Evolutionary conservation across 2,113 vertebrate species (phyloP), one percentile per base, ranked within the genome.

Genomic region (Brachypteracias leptosomus): DNA sequence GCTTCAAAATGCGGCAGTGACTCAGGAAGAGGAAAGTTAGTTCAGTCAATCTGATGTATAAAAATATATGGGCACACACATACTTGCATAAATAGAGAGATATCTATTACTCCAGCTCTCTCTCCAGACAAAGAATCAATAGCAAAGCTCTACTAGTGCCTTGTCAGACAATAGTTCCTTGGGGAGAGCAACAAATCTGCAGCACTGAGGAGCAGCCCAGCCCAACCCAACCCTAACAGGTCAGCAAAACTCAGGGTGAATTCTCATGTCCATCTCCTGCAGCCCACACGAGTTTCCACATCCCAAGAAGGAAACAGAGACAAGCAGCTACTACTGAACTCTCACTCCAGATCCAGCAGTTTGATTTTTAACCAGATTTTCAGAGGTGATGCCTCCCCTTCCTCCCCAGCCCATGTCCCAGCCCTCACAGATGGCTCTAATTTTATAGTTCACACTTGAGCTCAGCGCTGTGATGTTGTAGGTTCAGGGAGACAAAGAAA

Each of bases 221-320:
- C 67, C 17, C 58, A n/a, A 62, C 44, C 70, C 28, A 4, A 11
- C 3, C 26, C 20, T 22, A 10, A 6, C 10, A 1, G 33, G 31
- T 14, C 1, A 7, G 2, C 5, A 46, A 42, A 42, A 25, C 14
- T 16, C 67, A 1, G 0, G 2, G 31, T 42, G 52, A 22, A 54
- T 57, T 8, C 1, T 5, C 10, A 3, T 11, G 36, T n/a, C 38
- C 38, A 6, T 11, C 61, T 16, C 6, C 33, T 22, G 0, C 70
- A 52, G 33, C 76, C 51, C 16, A 31, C 2, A 21, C 4, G 20
- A 51, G 47, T 17, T 33, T 20, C 87, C 84, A 52, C 10, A 70
- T 28, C 61, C 40, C 55, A 28, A 46, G 44, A 85, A 83, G 46
- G 7, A 26, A 89, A 52, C 9, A 83, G 62, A 47, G 57, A 42